Percentiles rank a stretch among this genome's conserved stretches.
Evolutionary conservation across 2,888 invertebrate genomes (phyloP).

Genomic region (Bedellia somnulentella): DNA sequence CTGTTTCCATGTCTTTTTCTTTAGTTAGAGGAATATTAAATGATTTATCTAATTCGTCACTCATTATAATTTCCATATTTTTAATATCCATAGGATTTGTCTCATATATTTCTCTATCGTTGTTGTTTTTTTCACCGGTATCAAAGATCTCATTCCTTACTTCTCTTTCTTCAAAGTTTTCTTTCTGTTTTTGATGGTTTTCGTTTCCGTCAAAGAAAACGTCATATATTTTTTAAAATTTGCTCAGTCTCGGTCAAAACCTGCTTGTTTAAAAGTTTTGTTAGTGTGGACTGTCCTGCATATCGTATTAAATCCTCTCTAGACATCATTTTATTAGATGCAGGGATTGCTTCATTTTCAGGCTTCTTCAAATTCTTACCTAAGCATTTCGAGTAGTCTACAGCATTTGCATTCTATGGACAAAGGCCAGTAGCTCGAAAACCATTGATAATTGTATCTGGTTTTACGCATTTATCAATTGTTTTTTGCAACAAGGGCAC

Average conservation of each 20-base stretch:
- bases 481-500: not conserved
- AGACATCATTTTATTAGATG: not conserved
- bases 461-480: slow-evolving; percentile 1
- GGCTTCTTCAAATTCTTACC: too few species aligned
- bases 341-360: not conserved
- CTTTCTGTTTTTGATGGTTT: too few species aligned
- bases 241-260: too few species aligned
- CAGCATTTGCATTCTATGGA: slow-evolving; percentile 6
- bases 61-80: too few species aligned
- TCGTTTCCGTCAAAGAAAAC: not conserved
- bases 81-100: not conserved
- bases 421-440: slow-evolving; percentile 5
- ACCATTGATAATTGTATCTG: slow-evolving; percentile 3
- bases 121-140: not conserved
- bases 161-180: too few species aligned
- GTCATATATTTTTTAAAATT: slow-evolving; percentile 1
- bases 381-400: slow-evolving; percentile 7
- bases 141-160: too few species aligned
- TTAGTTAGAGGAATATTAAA: too few species aligned
- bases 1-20: too few species aligned
- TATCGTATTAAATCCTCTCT: not conserved
- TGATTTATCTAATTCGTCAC: too few species aligned
- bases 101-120: not conserved
- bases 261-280: not conserved
- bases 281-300: slow-evolving; percentile 1